Percentiles rank a stretch among this genome's conserved stretches.
Evolutionary conservation across 2,113 vertebrate genomes (phyloP).

Genomic region (Periophthalmodon schlosseri): DNA sequence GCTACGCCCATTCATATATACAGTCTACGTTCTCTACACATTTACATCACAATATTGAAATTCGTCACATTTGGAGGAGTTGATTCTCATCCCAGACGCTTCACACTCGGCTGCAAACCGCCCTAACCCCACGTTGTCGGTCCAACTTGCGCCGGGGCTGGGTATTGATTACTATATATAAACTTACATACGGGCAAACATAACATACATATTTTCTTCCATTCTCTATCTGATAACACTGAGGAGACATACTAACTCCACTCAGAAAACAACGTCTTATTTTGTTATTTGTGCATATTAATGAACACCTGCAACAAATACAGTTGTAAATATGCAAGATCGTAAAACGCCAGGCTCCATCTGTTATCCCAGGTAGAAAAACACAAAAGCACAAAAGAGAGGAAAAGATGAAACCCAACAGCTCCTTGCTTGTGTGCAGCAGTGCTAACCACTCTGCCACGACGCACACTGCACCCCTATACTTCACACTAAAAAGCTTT

Average conservation of each 20-base stretch:
- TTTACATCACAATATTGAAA: too few relatives aligned
- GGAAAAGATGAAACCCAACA: neutral
- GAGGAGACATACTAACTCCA: neutral
- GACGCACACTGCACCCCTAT: neutral
- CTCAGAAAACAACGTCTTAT: neutral
- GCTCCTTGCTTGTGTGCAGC: neutral
- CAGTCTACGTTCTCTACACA: too few relatives aligned
- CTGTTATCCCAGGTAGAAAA: neutral
- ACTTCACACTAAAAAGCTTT: conserved; percentile 1
- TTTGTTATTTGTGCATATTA: neutral
- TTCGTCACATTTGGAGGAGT: too few relatives aligned
- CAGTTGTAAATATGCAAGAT: neutral
- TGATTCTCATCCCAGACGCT: too few relatives aligned
- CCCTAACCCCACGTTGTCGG: too few relatives aligned
- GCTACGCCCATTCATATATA: too few relatives aligned
- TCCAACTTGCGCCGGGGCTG: too few relatives aligned
- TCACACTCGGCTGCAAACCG: too few relatives aligned
- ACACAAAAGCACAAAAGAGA: neutral
- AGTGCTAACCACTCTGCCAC: neutral
- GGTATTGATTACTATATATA: too few relatives aligned
- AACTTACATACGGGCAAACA: too few relatives aligned
- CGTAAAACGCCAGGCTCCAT: neutral
- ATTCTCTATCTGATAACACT: neutral
- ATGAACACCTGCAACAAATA: conserved; percentile 3
- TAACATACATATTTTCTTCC: too few relatives aligned